Conservation (phyloP, 2,797 vertebrate species). For the Hemitrygon akajei region DNA sequence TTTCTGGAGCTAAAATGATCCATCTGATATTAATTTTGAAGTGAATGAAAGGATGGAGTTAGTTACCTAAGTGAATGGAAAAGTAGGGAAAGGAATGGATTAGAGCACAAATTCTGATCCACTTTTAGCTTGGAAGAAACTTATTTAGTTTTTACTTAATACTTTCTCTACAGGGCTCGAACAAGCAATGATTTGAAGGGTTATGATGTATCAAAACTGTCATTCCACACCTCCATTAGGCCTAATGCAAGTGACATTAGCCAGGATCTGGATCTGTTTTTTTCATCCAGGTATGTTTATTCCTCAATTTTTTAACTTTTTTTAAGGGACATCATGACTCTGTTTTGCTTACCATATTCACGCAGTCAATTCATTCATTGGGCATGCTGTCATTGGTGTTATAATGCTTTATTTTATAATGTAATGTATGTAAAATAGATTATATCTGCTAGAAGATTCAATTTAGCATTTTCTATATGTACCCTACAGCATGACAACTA, state of each 20-base stretch:
- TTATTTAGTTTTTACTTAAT: background rate
- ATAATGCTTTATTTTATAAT: background rate
- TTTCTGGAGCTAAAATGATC: no score
- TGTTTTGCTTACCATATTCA: no score
- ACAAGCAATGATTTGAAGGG: fast-evolving
- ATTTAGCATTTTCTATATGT: background rate
- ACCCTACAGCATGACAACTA: background rate
- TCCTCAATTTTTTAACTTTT: background rate
- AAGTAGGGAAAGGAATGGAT: background rate
- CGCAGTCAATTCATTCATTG: no score
- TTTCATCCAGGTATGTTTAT: background rate
- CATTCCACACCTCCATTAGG: background rate
- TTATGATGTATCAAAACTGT: conserved; percentile 39
- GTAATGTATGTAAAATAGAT: background rate
- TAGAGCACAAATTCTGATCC: background rate
- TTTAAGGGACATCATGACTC: no score
- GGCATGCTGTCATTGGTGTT: no score
- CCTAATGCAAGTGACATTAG: conserved; percentile 35
- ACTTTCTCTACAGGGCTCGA: background rate
- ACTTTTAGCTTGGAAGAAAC: background rate
- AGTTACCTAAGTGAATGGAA: background rate
- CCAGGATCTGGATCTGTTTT: background rate
- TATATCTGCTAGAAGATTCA: background rate
- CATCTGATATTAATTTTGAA: background rate
- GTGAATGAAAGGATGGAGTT: background rate